These are phyloP conservation scores for Diprion similis DNA, from an alignment of 1,140 invertebrate genomes.

Conservation along the genomic window DNA sequence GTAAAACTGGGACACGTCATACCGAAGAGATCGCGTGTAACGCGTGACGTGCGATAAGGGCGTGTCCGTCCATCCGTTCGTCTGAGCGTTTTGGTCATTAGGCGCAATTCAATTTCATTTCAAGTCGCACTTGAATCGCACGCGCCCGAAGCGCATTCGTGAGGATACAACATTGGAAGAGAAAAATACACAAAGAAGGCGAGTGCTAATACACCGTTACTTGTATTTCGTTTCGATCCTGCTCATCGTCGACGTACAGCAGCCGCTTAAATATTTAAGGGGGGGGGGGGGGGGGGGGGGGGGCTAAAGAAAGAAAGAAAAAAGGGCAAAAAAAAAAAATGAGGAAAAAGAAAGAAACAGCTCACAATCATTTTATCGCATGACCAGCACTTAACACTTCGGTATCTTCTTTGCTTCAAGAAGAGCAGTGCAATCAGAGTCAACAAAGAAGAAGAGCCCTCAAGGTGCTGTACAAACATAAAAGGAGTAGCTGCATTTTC, in stretches of 20 bases:
- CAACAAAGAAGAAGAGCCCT: constrained; percentile 2
- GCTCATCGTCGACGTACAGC: not conserved
- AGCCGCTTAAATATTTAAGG: not conserved
- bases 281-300: not conserved
- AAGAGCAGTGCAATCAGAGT: not conserved
- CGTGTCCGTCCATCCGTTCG: not conserved
- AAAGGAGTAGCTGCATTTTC: not conserved
- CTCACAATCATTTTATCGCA: not conserved
- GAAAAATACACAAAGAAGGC: not conserved
- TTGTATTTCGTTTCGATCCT: not conserved
- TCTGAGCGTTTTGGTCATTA: not conserved
- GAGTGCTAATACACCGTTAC: constrained; percentile 3
- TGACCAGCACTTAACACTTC: constrained; percentile 5
- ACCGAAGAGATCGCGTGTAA: not conserved
- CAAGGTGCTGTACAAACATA: not conserved
- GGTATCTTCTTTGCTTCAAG: not conserved
- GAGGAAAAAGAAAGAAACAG: not conserved
- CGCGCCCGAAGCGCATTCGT: not conserved
- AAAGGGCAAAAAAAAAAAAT: not conserved
- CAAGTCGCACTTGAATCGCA: constrained; percentile 7
- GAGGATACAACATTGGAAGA: not conserved
- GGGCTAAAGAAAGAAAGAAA: not conserved
- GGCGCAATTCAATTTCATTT: not conserved
- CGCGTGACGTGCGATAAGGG: constrained; percentile 2
- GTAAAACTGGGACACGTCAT: constrained; percentile 1